Evolutionary conservation across 2,888 invertebrate genomes (phyloP), one percentile per base, ranked within the genome.

Genomic region (Hypselothyrea guttata): DNA sequence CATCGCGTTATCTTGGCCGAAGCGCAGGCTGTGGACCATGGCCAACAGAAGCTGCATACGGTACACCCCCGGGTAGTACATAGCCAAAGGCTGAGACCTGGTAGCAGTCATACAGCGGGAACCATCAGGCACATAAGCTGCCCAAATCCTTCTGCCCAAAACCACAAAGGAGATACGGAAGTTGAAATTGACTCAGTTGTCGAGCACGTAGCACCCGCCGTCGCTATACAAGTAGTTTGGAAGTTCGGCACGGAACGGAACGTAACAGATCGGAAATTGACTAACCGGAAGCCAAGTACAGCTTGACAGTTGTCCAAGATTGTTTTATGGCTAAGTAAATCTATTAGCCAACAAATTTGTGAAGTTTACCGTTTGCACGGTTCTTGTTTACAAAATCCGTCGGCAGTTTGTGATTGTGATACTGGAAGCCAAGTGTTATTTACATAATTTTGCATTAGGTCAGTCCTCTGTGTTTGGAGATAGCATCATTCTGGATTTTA

Each of bases 31-130:
- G 82, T 77, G 84, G 74, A 61, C 82, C 62, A 82, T 77, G 84
- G 82, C 77, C 84, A 87, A 83, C 89, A 87, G 89, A 86, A 88
- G 87, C 88, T 88, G 85, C 84, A 87, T 86, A 87, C 87, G 83
- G 86, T 87, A 88, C 89, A 89, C 89, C 90, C 88, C 89, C 89
- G 89, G 90, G 90, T 89, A 87, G 87, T 88, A 84, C 86, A 90
- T 90, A 87, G 90, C 90, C 90, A 87, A 89, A 83, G 90, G 90
- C 89, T 89, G 88, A 88, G 88, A 86, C 87, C 88, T 88, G 86
- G 85, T 86, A 88, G 88, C 88, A 89, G 87, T 89, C 87, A 89
- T 82, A 87, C 84, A 56, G 66, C 64, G 66, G 86, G 82, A 86
- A 88, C 86, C 88, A 81, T 87, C 88, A 86, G 82, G 84, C 86